These are phyloP conservation scores for Coptotermes formosanus DNA, from an alignment of 1,140 invertebrate species.

Conservation along the genomic window DNA sequence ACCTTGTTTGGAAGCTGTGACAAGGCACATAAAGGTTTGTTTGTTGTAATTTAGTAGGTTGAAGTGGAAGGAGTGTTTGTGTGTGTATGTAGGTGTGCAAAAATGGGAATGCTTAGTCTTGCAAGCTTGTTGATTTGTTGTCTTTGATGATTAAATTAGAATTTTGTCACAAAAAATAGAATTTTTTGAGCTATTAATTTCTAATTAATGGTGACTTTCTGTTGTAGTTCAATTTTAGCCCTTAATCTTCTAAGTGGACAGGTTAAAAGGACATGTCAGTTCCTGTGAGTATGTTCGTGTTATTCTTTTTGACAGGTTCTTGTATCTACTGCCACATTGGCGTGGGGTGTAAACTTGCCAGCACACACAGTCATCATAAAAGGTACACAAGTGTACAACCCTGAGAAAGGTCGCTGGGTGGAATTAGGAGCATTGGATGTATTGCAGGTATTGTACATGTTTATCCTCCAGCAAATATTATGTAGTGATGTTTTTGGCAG, in stretches of 20 bases:
- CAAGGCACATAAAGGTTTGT: too few species aligned
- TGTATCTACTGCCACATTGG: conserved; percentile 96
- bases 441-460: conserved; percentile 61
- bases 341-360: conserved; percentile 99
- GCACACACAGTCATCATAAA: conserved; percentile 99
- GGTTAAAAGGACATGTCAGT: not conserved
- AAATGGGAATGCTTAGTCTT: too few species aligned
- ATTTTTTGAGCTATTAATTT: too few species aligned
- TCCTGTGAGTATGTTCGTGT: not conserved
- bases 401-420: conserved; percentile 97
- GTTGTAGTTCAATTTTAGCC: not conserved
- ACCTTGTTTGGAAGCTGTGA: too few species aligned
- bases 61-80: too few species aligned
- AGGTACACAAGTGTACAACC: conserved; percentile 98
- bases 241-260: not conserved
- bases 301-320: conserved; percentile 61
- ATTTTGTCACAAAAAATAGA: too few species aligned
- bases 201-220: not conserved
- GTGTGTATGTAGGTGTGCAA: too few species aligned
- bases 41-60: too few species aligned
- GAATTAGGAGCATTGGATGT: conserved; percentile 97
- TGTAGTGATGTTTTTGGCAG: too few species aligned
- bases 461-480: too few species aligned
- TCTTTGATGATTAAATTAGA: too few species aligned
- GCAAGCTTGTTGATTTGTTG: too few species aligned